Conservation (phyloP, 2,113 vertebrate species). For the Erythrolamprus reginae region DNA sequence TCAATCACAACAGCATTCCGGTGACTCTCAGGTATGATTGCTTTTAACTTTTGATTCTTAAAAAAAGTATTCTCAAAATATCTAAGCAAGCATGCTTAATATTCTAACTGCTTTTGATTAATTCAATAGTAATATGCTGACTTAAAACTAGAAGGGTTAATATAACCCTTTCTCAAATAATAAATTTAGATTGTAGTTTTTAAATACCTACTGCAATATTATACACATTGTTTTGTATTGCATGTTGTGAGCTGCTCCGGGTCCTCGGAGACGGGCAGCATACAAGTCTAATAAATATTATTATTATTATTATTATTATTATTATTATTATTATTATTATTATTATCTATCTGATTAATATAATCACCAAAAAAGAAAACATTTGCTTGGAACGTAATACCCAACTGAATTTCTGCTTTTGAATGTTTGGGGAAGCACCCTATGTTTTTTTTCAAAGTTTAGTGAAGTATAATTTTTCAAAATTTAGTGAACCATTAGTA, state of each 20-base stretch:
- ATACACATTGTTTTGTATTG: too few species aligned
- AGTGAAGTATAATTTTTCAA: neutral
- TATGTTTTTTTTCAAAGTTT: neutral
- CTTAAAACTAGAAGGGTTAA: neutral
- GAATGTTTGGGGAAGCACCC: neutral
- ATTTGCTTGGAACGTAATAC: neutral
- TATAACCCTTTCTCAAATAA: neutral
- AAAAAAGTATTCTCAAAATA: neutral
- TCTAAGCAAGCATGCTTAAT: neutral
- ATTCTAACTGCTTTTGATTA: neutral
- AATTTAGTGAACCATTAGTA: neutral
- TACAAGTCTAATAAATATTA: too few species aligned
- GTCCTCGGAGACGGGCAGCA: too few species aligned
- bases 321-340: too few species aligned
- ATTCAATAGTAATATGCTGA: neutral
- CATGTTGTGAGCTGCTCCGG: too few species aligned
- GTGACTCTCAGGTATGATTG: constrained; percentile 66
- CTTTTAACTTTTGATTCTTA: constrained; percentile 3
- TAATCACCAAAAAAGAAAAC: neutral
- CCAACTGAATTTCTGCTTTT: neutral
- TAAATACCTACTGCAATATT: neutral
- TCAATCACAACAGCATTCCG: constrained; percentile 66
- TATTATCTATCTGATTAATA: neutral
- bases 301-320: too few species aligned
- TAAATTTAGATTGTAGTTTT: neutral